Base-by-base conservation (phyloP, 2,888 invertebrate species). In the Stenotaenia linearis region DNA sequence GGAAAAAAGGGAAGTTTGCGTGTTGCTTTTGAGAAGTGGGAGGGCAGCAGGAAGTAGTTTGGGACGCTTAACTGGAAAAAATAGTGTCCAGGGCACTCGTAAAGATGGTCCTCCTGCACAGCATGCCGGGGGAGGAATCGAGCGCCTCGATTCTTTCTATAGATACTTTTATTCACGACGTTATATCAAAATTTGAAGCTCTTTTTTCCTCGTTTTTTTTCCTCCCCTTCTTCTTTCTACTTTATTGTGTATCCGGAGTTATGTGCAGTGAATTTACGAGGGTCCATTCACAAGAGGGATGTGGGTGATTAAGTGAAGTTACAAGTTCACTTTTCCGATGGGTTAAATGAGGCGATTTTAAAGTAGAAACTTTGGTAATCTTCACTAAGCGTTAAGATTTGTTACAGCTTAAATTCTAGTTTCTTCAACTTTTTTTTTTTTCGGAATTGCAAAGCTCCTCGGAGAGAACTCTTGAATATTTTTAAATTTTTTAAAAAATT, bases 21-120 rank as follows among this genome's bases (percentile, higher is more conserved):
- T 61, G 45, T 61, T 61, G 61, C 15, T 45, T 45, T 45, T 45
- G 45, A 45, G 45, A 45, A 45, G 45, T 45, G 45, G 45, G 45
- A 45, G 45, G 45, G 45, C n/a, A 45, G 10, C 45, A 61, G 28
- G 28, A 61, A 61, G 61, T 61, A 23, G 61, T 61, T 61, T 25
- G 23, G 61, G 61, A 61, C 61, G 23, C 61, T 61, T 61, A 61
- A 45, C 45, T 45, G 45, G 45, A 18, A 18, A 18, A 45, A 45
- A 45, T 45, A 61, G 61, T 61, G 61, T 61, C 25, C 61, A 25
- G 61, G 61, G 61, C 61, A 23, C 61, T 61, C 61, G 61, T 61
- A 61, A 61, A 61, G 61, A 61, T 25, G 12, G 61, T 61, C 23
- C 10, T 25, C n/a, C n/a, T n/a, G n/a, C n/a, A n/a, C n/a, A 25